A percentile compares a stretch with the other conserved stretches of the same genome.
Evolutionary conservation across 2,797 vertebrate genomes (phyloP).

Genomic region (Cynopterus sphinx): DNA sequence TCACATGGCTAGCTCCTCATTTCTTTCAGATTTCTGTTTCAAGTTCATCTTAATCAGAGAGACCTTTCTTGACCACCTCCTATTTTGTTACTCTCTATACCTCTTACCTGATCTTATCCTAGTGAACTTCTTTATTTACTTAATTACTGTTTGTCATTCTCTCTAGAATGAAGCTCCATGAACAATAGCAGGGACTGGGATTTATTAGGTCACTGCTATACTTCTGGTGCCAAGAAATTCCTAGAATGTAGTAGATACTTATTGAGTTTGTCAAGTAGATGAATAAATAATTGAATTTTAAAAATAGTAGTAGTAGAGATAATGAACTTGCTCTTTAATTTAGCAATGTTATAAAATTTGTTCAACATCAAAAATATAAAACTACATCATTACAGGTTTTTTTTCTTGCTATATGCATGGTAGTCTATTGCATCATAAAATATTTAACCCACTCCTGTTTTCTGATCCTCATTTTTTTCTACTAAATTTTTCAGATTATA

Average conservation of each 20-base stretch:
- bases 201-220: not conserved
- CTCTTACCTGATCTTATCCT: not conserved
- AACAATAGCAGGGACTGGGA: not conserved
- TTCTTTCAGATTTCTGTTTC: not conserved
- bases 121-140: not conserved
- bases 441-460: not conserved
- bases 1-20: not conserved
- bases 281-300: not conserved
- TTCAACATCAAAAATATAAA: not conserved
- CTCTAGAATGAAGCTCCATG: not conserved
- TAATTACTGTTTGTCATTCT: not conserved
- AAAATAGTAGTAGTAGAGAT: not conserved
- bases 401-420: not conserved
- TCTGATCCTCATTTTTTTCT: not conserved
- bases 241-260: not conserved
- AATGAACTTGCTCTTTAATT: not conserved
- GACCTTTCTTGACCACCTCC: not conserved
- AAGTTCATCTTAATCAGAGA: not conserved
- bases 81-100: not conserved
- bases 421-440: not conserved
- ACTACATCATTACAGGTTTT: not conserved
- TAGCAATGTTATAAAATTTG: not conserved
- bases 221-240: not conserved
- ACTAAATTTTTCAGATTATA: not conserved
- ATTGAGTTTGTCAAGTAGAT: not conserved